These are phyloP conservation scores for Rhincodon typus DNA, from an alignment of 2,797 vertebrate species.

Conservation along the genomic window DNA sequence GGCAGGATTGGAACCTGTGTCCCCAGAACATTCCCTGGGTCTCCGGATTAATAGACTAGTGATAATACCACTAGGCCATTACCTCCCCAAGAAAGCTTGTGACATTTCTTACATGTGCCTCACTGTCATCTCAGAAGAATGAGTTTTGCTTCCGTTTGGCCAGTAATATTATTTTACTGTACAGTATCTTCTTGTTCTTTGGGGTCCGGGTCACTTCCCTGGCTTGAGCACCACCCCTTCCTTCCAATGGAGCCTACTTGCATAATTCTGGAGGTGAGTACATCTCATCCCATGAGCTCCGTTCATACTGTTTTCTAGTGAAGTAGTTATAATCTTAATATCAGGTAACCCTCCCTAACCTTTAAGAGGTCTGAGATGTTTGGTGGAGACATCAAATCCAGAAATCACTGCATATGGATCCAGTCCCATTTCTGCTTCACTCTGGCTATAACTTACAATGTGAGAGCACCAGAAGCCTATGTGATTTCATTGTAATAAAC, in stretches of 20 bases:
- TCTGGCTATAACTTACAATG: neutral
- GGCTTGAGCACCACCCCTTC: neutral
- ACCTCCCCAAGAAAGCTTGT: too few species aligned
- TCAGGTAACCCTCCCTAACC: neutral
- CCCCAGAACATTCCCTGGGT: too few species aligned
- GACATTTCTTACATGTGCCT: too few species aligned
- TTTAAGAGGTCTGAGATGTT: neutral
- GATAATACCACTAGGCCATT: too few species aligned
- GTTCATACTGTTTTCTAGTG: neutral
- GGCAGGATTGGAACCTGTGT: too few species aligned
- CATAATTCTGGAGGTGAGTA: neutral
- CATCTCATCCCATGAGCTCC: neutral
- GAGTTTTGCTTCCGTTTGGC: neutral
- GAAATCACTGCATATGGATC: neutral
- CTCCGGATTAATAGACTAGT: too few species aligned
- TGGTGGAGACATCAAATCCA: neutral
- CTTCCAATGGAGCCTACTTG: neutral
- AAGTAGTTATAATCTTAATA: neutral
- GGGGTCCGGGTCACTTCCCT: neutral
- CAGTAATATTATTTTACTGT: neutral
- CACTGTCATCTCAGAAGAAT: neutral
- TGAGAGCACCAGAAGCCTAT: neutral
- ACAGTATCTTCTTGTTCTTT: neutral
- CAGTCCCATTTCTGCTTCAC: neutral
- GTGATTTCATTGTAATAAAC: neutral